Base-by-base conservation (phyloP, 2,113 vertebrate genomes). In the Urocolius indicus region DNA sequence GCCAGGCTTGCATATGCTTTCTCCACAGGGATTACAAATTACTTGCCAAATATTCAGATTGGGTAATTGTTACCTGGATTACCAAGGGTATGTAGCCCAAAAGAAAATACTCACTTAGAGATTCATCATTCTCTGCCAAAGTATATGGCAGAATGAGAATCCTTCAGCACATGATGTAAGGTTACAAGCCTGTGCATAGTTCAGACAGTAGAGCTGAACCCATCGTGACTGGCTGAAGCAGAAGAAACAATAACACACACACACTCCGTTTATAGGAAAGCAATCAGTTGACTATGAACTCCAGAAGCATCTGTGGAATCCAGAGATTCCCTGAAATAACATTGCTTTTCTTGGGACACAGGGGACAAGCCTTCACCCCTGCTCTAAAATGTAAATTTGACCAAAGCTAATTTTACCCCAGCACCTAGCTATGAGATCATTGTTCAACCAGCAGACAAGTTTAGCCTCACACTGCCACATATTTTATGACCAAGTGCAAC, bases 21-120 rank as follows among this genome's bases (percentile, higher is more conserved):
- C 97, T 97, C 96, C 81, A 72, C 27, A 30, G 96, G 93, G 74
- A 93, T 95, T 87, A 72, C 46, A 38, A 94, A 90, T 82, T 93
- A 91, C 90, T 90, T 79, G 34, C 95, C 96, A 97, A 95, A 95
- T 95, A 97, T 80, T 97, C 96, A 83, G 87, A 96, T 93, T 94
- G 95, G 94, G 87, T 97, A 97, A 97, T 97, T 97, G 97, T 96
- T 96, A 97, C 96, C 94, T 93, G 59, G 69, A 92, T 95, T 96
- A 97, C 94, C 88, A 87, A 95, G 93, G 86, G 89, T 92, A 89
- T 93, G 84, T 82, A 96, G 87, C 69, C 67, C 27, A 68, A 72
- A 92, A 93, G 91, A 95, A 96, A 95, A 90, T 68, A 91, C 92
- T 86, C 84, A 89, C 84, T 95, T 81, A 63, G 92, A 76, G 19